These are phyloP conservation scores for Baccha elongata DNA, from an alignment of 2,888 invertebrate species.

Conservation along the genomic window DNA sequence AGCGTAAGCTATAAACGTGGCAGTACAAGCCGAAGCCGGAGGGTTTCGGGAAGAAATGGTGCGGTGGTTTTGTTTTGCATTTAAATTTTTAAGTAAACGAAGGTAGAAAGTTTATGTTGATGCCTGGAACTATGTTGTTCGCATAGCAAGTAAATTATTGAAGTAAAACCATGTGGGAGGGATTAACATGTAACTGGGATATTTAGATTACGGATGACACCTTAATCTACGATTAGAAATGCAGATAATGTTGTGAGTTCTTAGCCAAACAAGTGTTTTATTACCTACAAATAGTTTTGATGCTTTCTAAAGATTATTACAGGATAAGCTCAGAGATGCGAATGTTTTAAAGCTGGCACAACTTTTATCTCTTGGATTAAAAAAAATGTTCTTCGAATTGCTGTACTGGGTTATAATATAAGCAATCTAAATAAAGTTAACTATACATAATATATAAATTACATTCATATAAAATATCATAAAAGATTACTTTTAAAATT, in stretches of 20 bases:
- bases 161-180: conserved; percentile 41
- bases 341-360: not conserved
- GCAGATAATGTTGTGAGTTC: conserved; percentile 33
- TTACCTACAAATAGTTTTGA: conserved; percentile 9
- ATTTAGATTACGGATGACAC: conserved; percentile 55
- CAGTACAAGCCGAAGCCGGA: conserved; percentile 21
- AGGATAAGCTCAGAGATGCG: not conserved
- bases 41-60: conserved; percentile 39
- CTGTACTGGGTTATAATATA: too few species aligned
- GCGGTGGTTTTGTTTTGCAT: conserved; percentile 57
- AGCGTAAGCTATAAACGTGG: not conserved
- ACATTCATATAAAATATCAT: too few species aligned
- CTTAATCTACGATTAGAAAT: conserved; percentile 59
- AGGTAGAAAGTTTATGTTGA: conserved; percentile 40
- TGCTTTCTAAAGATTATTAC: conserved; percentile 28
- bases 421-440: too few species aligned
- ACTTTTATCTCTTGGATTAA: too few species aligned
- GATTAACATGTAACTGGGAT: conserved; percentile 49
- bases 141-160: conserved; percentile 59
- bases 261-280: not conserved
- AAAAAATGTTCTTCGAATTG: too few species aligned
- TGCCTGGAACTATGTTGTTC: conserved; percentile 44
- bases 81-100: conserved; percentile 61
- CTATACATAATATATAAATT: too few species aligned
- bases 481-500: too few species aligned